Evolutionary conservation across 1,140 invertebrate species (phyloP), one percentile per base, ranked within the genome.

Genomic region (Lordiphosa stackelbergi): DNA sequence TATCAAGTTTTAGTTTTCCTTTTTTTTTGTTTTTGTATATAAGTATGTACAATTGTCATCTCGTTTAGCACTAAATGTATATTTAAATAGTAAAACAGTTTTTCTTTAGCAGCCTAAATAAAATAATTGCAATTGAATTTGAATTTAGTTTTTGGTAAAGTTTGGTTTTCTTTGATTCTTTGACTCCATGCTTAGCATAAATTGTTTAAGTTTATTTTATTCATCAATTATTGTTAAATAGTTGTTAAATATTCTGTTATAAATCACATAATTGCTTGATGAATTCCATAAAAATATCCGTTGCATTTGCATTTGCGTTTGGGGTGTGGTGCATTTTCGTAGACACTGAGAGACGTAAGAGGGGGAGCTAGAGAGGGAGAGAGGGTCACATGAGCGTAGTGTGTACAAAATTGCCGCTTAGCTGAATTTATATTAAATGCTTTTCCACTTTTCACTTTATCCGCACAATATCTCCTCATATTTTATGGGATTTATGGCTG

Each of bases 231-330:
- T 81, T 83, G 77, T 83, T 77, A 72, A 73, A 58, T 75, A 81
- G 71, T 81, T 78, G 70, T 81, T 77, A 63, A 84, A 64, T 83
- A 73, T 81, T 81, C 66, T 65, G 75, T 83, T 77, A 70, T 73
- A 77, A 83, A 83, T 83, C 77, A 83, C 77, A 83, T 83, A 83
- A 83, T 83, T 83, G 77, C 77, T 83, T 83, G 77, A 83, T 84
- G 77, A 77, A 84, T 83, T 83, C 72, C 73, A 84, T 83, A 84
- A 52, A 69, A 73, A 73, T 38, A 42, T 48, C 19, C 35, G 46
- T 31, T 19, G 19, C 22, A 16, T 19, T 22, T 28, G 12, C 1
- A 34, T 11, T 41, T 31, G 38, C 13, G 24, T 43, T 36, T 38
- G 40, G 12, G 12, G 13, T 22, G 37, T 40, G 34, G 42, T 43